Evolutionary conservation across 2,888 invertebrate genomes (phyloP), one percentile per base, ranked within the genome.

Genomic region (Limulus polyphemus): DNA sequence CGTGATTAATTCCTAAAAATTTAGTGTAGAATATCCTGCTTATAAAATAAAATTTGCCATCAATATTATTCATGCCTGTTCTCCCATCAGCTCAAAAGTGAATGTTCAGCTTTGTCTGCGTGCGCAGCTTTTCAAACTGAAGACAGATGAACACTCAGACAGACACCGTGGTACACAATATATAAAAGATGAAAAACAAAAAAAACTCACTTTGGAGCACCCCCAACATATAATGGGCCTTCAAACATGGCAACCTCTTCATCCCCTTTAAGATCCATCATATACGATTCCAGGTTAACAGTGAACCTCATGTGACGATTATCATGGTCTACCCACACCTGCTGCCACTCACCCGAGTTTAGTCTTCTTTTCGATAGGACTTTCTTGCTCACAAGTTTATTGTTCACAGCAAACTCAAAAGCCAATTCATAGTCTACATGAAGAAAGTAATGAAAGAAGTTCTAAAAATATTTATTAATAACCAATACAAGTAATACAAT

Each of bases 291-390:
- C 49, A 88, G 88, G 74, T 93, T 93, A 69, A 93, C 85, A 86
- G 91, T 91, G 74, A 93, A 90, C 67, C 92, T 80, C 49, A 93
- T 90, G 75, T 93, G 93, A 76, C 92, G 89, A 74, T 88, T 86
- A 77, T 93, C 92, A 75, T 92, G 91, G 79, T 94, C 93, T 65
- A 95, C 90, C 88, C 90, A 90, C 68, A 94, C 86, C 78, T 92
- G 90, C 76, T 95, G 94, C 95, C 94, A 95, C 75, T 92, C 90
- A 1, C 93, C 94, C 58, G 88, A 88, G 74, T 92, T 93, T 57
- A 95, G 80, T 74, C 86, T 85, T 56, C 87, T 80, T 68, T 85
- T 83, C 4, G 90, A 90, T 72, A 86, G 85, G 66, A 94, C 88
- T 55, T 87, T 88, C 63, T 90, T 79, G 74, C 87, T 88, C 68